Percentiles rank a stretch among this genome's conserved stretches.
These are phyloP conservation scores for Saimiri boliviensis DNA, from an alignment of 2,113 vertebrate genomes.

Conservation along the genomic window DNA sequence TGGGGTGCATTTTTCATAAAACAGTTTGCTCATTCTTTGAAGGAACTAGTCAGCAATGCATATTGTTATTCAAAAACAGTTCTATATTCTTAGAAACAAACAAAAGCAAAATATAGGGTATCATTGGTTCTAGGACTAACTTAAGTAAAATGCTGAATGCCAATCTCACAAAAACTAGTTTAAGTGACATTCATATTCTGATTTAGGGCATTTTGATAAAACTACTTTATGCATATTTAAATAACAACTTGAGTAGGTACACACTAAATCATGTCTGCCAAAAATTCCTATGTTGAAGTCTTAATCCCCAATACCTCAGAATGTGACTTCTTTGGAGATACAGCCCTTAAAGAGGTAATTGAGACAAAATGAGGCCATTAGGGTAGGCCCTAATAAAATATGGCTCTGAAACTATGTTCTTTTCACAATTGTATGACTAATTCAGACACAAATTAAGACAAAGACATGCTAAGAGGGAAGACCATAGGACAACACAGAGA, in stretches of 20 bases:
- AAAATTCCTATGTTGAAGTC: not conserved
- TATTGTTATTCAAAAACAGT: not conserved
- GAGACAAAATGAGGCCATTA: not conserved
- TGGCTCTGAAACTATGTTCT: not conserved
- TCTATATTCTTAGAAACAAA: not conserved
- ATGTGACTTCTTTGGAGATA: not conserved
- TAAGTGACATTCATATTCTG: not conserved
- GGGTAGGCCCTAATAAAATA: not conserved
- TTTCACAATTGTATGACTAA: not conserved
- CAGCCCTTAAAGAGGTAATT: not conserved
- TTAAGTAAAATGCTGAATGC: not conserved
- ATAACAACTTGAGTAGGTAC: not conserved
- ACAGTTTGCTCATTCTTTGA: not conserved
- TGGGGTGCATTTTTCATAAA: not conserved
- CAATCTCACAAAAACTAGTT: not conserved
- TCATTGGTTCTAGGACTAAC: not conserved
- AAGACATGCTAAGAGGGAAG: not conserved
- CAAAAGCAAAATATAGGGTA: not conserved
- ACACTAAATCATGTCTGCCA: not conserved
- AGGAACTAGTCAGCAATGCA: not conserved
- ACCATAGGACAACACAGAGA: not conserved
- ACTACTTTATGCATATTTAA: not conserved
- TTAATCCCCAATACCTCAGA: not conserved
- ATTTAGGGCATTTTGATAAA: conserved; percentile 32
- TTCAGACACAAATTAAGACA: not conserved